Evolutionary conservation across 2,797 vertebrate genomes (phyloP), one percentile per base, ranked within the genome.

Genomic region (Eupleurogrammus muticus): DNA sequence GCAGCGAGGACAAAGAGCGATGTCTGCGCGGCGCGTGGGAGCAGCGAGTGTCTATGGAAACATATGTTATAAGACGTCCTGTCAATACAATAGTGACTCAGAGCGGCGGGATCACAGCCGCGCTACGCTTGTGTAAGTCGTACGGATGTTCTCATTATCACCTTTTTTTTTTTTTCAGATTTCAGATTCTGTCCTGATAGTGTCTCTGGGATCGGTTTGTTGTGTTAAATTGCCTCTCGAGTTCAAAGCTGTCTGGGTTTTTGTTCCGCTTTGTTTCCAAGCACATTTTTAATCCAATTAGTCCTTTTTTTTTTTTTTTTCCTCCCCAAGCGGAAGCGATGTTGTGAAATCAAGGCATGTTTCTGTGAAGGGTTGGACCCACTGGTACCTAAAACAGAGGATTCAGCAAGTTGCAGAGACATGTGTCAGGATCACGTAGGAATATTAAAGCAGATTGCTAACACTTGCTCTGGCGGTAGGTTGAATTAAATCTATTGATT

Each of bases 1-100:
- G 50, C 54, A 32, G 60, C 51, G 59, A 81, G 82, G 71, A 88
- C 84, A 82, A 84, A 82, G 75, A 61, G 48, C 69, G 66, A 19
- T 58, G 56, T 75, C 70, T 34, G 34, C 28, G 62, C 48, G 35
- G 66, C 17, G 42, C 47, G 75, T 48, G 2, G 66, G 63, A 68
- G 74, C 62, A 47, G 17, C 17, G 51, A 60, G 82, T 87, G 85
- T 71, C 87, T 85, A 90, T 88, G 77, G 88, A 70, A 89, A 89
- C 89, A 70, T 81, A 73, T 80, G 81, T 50, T 16, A 56, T 20
- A 63, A 61, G 73, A 59, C 61, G 24, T 70, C 77, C 79, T 74
- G 74, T 80, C 75, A 77, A 49, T 75, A 82, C 71, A 73, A 38
- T 76, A 19, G 70, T 70, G 77, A 81, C 52, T 38, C 51, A 75